Base-by-base conservation (phyloP, 2,113 vertebrate genomes). In the Salvelinus fontinalis region DNA sequence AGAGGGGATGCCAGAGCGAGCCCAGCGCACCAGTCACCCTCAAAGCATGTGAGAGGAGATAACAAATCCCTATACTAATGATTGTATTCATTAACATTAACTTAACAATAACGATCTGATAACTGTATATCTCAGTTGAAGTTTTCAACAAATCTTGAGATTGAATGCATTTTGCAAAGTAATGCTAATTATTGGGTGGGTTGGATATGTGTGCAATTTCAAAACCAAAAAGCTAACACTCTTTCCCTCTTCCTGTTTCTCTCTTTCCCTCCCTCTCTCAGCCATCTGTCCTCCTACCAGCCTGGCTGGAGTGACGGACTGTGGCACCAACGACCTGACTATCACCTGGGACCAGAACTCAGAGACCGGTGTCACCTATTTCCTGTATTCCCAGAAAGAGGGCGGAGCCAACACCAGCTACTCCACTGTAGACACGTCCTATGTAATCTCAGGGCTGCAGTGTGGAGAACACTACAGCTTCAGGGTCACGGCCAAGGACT, bases 261-360 rank as follows among this genome's bases (percentile, higher is more conserved):
- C 6, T 27, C 1, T 72, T 26, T 54, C 1, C 13, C 8, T 73
- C 9, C 75, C 54, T 29, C 34, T 62, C 65, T 67, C 81, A 94
- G 93, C 84, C 54, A 83, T 93, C 67, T 94, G 93, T 70, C 91
- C 93, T 2, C 93, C 92, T 3, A 71, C 71, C 2, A 65, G 71
- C 34, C 39, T 94, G 71, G 54, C 13, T 0, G 87, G 83, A 39
- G 79, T 70, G 18, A 85, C 89, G 0, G 66, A 27, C 11, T 94
- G 93, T 60, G n/a, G 3, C 1, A 90, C 80, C 78, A 92, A 87
- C 24, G 83, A 90, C 80, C 86, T 94, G 77, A 87, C 70, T 24
- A 77, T 93, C 0, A 89, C 75, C 73, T 94, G 93, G 93, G 75
- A 90, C 59, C 71, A 70, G 9, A 92, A 84, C 67, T 75, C 83